Evolutionary conservation across 2,888 invertebrate species (phyloP).

Genomic region (Leuctra nigra): DNA sequence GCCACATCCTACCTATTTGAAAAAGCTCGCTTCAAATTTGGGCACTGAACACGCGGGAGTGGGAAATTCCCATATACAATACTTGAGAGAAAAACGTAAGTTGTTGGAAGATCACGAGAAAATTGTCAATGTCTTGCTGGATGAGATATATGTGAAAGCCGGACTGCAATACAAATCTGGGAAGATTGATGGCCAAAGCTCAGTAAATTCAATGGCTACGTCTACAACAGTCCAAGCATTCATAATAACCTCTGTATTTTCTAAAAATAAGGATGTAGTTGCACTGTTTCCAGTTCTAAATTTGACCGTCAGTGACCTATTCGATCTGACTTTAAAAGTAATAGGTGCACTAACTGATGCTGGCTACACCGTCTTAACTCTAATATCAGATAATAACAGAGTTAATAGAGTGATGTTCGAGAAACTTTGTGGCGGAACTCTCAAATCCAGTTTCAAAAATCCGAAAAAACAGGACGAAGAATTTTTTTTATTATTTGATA

Average conservation of each 20-base stretch:
- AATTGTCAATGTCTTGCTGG: background rate
- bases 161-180: background rate
- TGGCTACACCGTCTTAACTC: background rate
- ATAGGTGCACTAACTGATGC: background rate
- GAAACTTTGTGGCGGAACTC: background rate
- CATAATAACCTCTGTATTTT: conserved; percentile 1
- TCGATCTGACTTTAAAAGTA: background rate
- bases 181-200: background rate
- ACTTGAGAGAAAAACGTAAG: background rate
- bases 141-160: background rate
- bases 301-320: background rate
- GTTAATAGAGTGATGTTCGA: background rate
- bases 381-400: background rate
- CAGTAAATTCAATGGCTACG: background rate
- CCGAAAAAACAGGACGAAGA: background rate
- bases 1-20: background rate
- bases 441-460: background rate
- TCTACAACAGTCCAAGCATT: background rate
- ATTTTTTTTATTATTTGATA: background rate
- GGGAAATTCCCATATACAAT: background rate
- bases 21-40: too few species aligned
- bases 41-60: too few species aligned
- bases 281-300: background rate
- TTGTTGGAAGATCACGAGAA: background rate
- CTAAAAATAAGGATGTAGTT: conserved; percentile 1